Evolutionary conservation across 2,888 invertebrate genomes (phyloP).

Genomic region (Elmis aenea): DNA sequence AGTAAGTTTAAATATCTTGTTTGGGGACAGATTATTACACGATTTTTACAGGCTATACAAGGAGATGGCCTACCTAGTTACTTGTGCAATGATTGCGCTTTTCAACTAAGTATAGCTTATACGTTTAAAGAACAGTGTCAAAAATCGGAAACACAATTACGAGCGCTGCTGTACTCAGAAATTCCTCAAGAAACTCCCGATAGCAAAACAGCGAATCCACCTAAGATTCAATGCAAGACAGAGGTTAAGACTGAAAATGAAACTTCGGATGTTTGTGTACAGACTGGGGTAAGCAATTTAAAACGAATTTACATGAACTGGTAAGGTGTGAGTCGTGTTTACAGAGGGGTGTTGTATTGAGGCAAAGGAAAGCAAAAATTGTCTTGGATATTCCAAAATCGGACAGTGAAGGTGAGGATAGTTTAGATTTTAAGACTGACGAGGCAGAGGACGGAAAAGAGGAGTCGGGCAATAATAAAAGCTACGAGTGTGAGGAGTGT

Average conservation of each 20-base stretch:
- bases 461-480: slow-evolving; percentile 5
- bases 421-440: slow-evolving; percentile 5
- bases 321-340: no score
- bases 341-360: not conserved
- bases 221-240: no score
- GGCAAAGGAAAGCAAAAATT: not conserved
- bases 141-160: slow-evolving; percentile 34
- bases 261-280: no score
- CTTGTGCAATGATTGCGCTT: slow-evolving; percentile 36
- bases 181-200: slow-evolving; percentile 4
- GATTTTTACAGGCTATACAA: slow-evolving; percentile 28
- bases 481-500: slow-evolving; percentile 31
- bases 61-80: slow-evolving; percentile 37
- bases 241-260: no score
- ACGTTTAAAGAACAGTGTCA: slow-evolving; percentile 37
- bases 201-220: no score
- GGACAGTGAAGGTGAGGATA: not conserved
- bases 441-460: slow-evolving; percentile 2
- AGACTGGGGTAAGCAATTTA: no score
- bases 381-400: not conserved
- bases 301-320: no score
- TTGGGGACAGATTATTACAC: no score
- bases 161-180: slow-evolving; percentile 14
- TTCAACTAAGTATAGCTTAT: slow-evolving; percentile 33
- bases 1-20: slow-evolving; percentile 25